Evolutionary conservation across 2,888 invertebrate species (phyloP), one percentile per base, ranked within the genome.

Genomic region (Leucoma salicis): DNA sequence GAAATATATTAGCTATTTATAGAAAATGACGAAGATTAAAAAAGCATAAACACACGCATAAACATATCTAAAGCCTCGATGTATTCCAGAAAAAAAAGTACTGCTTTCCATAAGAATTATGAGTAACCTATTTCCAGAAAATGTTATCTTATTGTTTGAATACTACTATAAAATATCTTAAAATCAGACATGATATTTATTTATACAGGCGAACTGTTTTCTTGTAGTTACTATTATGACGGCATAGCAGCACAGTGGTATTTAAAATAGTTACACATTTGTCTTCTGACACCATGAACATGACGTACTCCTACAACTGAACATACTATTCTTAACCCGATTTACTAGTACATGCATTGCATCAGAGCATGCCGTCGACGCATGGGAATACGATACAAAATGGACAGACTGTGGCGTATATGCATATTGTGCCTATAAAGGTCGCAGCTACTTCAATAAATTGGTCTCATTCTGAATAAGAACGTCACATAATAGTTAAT

Each of bases 301-400:
- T 36, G 39, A 39, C 31, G 35, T 39, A 35, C 11, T 16, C 25
- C 7, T 21, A 12, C 29, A 39, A 39, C 39, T 53, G 45, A 43
- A 56, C 52, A 60, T 48, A 61, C 62, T 63, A 56, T 60, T 66
- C 53, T 59, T 61, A 63, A 53, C 57, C 39, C 57, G 56, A 62
- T 62, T 65, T 66, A 55, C 64, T 64, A 57, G 52, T 47, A 57
- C 56, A 53, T 42, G 40, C 46, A 66, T 73, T 77, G 73, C 76
- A 72, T 75, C 69, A 74, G 57, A 65, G 55, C 57, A 53, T 49
- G 50, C 58, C 53, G 64, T 71, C 78, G 74, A 77, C 74, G 75
- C 70, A 76, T 71, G 65, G 66, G 62, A 72, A 71, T 57, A 62
- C 63, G 68, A 74, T 66, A 74, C 66, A 56, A 53, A 47, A 57